These are phyloP conservation scores for Vireo altiloquus DNA, from an alignment of 2,113 vertebrate species.

Conservation along the genomic window DNA sequence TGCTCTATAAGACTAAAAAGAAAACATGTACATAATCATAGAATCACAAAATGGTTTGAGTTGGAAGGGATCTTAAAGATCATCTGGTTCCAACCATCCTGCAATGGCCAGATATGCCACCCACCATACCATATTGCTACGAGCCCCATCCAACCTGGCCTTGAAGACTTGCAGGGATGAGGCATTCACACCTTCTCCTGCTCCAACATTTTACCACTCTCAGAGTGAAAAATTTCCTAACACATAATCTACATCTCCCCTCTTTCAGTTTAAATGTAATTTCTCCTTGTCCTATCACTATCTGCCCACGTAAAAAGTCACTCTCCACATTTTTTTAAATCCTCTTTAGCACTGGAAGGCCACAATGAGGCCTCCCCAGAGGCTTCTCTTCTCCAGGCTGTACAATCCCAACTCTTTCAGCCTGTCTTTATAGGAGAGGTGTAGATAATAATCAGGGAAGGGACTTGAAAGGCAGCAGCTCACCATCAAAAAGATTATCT, in stretches of 20 bases:
- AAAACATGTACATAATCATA: not conserved
- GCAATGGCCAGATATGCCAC: not conserved
- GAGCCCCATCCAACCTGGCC: not conserved
- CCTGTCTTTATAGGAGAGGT: not conserved
- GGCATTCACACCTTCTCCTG: not conserved
- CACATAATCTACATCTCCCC: too few relatives aligned
- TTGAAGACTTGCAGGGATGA: not conserved
- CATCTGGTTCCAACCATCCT: not conserved
- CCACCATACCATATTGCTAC: not conserved
- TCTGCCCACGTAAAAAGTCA: not conserved
- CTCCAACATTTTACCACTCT: not conserved
- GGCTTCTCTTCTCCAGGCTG: not conserved
- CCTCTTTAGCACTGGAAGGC: not conserved
- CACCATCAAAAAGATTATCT: not conserved
- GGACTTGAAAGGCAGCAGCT: not conserved
- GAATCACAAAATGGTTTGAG: not conserved
- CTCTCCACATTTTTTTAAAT: not conserved
- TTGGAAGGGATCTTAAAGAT: not conserved
- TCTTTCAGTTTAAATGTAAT: not conserved
- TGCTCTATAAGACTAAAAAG: not conserved
- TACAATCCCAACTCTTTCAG: not conserved
- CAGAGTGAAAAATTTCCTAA: not conserved
- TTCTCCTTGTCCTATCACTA: not conserved
- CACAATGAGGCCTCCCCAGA: not conserved
- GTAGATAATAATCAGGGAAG: not conserved